Evolutionary conservation across 1,140 invertebrate genomes (phyloP).

Genomic region (Cyclargus thomasi): DNA sequence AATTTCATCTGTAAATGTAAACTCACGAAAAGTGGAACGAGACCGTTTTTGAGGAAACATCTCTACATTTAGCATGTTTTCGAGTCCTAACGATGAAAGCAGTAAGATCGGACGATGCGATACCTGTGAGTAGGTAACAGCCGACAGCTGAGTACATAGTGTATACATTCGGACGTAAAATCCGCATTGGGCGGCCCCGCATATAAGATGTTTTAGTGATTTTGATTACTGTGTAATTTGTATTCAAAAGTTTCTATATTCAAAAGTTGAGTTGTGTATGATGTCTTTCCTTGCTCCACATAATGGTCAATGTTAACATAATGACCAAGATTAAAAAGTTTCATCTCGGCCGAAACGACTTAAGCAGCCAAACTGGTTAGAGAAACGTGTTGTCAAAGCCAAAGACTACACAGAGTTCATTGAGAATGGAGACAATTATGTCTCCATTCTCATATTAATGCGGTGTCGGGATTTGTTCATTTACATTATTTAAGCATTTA

Average conservation of each 20-base stretch:
- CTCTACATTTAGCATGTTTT: constrained; percentile 61
- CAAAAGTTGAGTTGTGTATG: neutral
- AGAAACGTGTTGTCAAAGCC: neutral
- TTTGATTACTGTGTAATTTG: neutral
- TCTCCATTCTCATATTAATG: neutral
- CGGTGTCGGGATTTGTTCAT: neutral
- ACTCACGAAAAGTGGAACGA: constrained; percentile 57
- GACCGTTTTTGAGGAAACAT: constrained; percentile 49
- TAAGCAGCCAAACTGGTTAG: neutral
- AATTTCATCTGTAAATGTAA: constrained; percentile 48
- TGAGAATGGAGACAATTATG: neutral
- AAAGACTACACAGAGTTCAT: neutral
- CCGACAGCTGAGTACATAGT: neutral
- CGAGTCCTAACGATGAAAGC: constrained; percentile 55
- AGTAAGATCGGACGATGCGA: constrained; percentile 55
- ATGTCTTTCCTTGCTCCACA: neutral
- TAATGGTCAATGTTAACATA: neutral
- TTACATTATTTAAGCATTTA: neutral
- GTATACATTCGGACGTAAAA: neutral
- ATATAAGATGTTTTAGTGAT: neutral
- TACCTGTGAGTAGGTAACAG: constrained; percentile 27
- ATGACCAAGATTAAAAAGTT: neutral
- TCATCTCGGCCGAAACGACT: neutral
- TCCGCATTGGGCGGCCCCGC: neutral
- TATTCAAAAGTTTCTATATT: neutral